Evolutionary conservation across 1,140 invertebrate species (phyloP).

Genomic region (Bombus pascuorum): DNA sequence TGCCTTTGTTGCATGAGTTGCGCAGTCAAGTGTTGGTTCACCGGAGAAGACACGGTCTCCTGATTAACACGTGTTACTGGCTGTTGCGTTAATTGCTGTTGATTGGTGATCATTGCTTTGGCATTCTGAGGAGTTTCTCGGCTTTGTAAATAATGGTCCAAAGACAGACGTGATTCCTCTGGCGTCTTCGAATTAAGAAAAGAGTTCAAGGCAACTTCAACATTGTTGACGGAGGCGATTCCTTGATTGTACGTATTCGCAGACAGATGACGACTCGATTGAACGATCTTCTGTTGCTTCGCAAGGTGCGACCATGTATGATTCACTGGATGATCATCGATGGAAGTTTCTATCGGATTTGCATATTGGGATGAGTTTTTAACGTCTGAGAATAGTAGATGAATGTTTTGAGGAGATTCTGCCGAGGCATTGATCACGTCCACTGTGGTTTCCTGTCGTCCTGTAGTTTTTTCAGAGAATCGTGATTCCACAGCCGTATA

Average conservation of each 20-base stretch:
- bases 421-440: neutral
- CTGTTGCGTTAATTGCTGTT: conserved; percentile 26
- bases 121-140: neutral
- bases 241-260: neutral
- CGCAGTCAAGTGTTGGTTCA: conserved; percentile 26
- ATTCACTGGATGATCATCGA: too few relatives aligned
- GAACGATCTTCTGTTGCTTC: neutral
- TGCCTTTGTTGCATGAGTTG: conserved; percentile 41
- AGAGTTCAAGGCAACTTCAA: conserved; percentile 40
- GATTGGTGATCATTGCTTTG: neutral
- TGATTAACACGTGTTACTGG: conserved; percentile 11
- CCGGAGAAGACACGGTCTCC: conserved; percentile 14
- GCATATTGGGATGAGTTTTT: neutral
- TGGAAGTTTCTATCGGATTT: neutral
- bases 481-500: conserved; percentile 77
- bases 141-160: conserved; percentile 73
- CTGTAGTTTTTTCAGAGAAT: conserved; percentile 54
- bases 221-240: neutral
- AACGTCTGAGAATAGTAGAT: neutral
- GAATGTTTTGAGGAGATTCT: conserved; percentile 22
- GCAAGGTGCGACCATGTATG: neutral
- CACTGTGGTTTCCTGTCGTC: conserved; percentile 6
- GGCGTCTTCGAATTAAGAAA: conserved; percentile 76
- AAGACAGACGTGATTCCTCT: conserved; percentile 72
- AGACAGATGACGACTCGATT: neutral